These are phyloP conservation scores for Cynoglossus semilaevis DNA, from an alignment of 2,113 vertebrate genomes.

Conservation along the genomic window DNA sequence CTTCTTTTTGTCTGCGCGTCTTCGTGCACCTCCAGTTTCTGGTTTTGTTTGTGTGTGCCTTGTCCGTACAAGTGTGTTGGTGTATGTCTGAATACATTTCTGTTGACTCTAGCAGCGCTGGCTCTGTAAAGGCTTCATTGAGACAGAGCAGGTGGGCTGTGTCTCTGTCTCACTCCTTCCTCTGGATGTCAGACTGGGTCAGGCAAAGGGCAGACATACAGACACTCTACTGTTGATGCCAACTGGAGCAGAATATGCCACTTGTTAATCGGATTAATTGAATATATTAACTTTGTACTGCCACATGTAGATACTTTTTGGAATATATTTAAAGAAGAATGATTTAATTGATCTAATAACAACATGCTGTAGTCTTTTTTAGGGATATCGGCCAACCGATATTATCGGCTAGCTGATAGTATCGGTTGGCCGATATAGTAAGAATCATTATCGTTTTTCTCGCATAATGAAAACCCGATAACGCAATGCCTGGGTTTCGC, in stretches of 20 bases:
- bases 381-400: too few species aligned
- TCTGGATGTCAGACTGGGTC: slow-evolving; percentile 68
- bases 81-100: slow-evolving; percentile 71
- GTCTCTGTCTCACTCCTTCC: slow-evolving; percentile 71
- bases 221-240: slow-evolving; percentile 65
- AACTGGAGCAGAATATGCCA: slow-evolving; percentile 12
- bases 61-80: slow-evolving; percentile 65
- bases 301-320: too few species aligned
- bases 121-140: slow-evolving; percentile 70
- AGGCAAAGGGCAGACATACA: slow-evolving; percentile 72
- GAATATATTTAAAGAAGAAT: too few species aligned
- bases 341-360: too few species aligned
- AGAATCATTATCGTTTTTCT: too few species aligned
- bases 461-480: too few species aligned
- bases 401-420: too few species aligned
- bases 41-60: slow-evolving; percentile 54
- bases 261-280: too few species aligned
- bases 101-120: slow-evolving; percentile 58
- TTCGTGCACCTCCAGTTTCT: slow-evolving; percentile 32
- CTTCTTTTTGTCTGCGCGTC: slow-evolving; percentile 26
- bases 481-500: too few species aligned
- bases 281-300: too few species aligned
- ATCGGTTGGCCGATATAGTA: too few species aligned
- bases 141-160: slow-evolving; percentile 74
- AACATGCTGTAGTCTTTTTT: too few species aligned